Evolutionary conservation across 2,797 vertebrate species (phyloP), one percentile per base, ranked within the genome.

Genomic region (Prionace glauca): DNA sequence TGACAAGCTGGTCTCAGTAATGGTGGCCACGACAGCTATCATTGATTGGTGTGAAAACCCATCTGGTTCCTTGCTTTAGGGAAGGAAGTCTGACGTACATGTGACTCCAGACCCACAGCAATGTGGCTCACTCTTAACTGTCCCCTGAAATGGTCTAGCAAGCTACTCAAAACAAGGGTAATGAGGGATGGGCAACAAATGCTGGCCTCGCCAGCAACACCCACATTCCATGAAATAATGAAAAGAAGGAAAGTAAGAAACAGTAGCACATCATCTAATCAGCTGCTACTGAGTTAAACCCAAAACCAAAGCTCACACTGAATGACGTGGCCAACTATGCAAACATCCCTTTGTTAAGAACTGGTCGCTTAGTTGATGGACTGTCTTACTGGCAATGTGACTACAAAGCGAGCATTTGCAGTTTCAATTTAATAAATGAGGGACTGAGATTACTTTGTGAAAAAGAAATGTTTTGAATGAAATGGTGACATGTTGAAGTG

Each of bases 341-440:
- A 94, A 71, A 72, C 65, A 94, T 41, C n/a, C 67, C 41, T 94
- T 94, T 45, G 45, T 50, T 71, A 24, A 72, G 92, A 71, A 94
- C 22, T 9, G 32, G 91, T 67, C 10, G 41, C 67, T 62, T 91
- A 11, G 60, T n/a, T 62, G 60, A 91, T 91, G 60, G n/a, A 91
- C 56, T 36, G 29, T 65, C 60, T 20, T 14, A n/a, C 88, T n/a
- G 88, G 88, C 32, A 32, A 36, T 91, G 29, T 91, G 32, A 26
- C 91, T 36, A 93, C 60, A 72, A 93, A 94, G 67, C 92, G 45
- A 72, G 36, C 69, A 94, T 41, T 69, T 32, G 56, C 26, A 14
- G 26, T 65, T 65, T 10, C 32, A 94, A 41, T n/a, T 69, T 69
- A 72, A 71, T 71, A 94, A 93, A 69, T 71, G 18, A n/a, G 36